Percentiles rank a stretch among this genome's conserved stretches.
These are phyloP conservation scores for Charaxes varanes DNA, from an alignment of 1,140 invertebrate species.

Conservation along the genomic window DNA sequence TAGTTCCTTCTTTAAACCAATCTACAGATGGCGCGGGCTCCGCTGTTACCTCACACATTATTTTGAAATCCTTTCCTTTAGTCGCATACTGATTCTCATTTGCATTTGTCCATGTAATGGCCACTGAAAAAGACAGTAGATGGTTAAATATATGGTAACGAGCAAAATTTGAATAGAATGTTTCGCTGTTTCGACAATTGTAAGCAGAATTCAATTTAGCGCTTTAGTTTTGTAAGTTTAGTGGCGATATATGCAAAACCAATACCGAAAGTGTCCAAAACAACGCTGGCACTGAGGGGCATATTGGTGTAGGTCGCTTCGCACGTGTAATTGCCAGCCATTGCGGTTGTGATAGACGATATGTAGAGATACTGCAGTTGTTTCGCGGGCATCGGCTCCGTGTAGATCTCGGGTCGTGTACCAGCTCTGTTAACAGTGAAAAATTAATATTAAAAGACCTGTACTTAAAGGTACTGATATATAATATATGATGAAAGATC, in stretches of 20 bases:
- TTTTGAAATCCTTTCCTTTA: constrained; percentile 82
- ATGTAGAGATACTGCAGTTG: constrained; percentile 83
- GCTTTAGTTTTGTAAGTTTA: no score
- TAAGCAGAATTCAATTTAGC: no score
- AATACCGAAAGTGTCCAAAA: constrained; percentile 84
- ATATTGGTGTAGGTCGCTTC: constrained; percentile 84
- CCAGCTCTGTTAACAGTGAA: constrained; percentile 34
- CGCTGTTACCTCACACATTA: constrained; percentile 89
- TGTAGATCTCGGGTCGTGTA: constrained; percentile 78
- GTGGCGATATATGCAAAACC: constrained; percentile 14
- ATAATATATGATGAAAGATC: no score
- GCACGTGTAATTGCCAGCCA: constrained; percentile 90
- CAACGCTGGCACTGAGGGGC: constrained; percentile 78
- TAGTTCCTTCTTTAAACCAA: constrained; percentile 87
- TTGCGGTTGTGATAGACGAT: constrained; percentile 80
- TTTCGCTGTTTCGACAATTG: no score
- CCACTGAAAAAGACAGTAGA: constrained; percentile 76
- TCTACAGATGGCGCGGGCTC: constrained; percentile 88
- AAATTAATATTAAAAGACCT: neutral
- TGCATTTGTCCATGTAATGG: constrained; percentile 89
- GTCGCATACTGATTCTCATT: constrained; percentile 89
- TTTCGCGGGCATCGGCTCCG: constrained; percentile 77
- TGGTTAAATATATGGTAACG: constrained; percentile 6
- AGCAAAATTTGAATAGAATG: no score
- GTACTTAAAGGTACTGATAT: neutral